Percentiles rank a stretch among this genome's conserved stretches.
These are phyloP conservation scores for Micromussa lordhowensis DNA, from an alignment of 92 coral and sea anemone species.

Conservation along the genomic window DNA sequence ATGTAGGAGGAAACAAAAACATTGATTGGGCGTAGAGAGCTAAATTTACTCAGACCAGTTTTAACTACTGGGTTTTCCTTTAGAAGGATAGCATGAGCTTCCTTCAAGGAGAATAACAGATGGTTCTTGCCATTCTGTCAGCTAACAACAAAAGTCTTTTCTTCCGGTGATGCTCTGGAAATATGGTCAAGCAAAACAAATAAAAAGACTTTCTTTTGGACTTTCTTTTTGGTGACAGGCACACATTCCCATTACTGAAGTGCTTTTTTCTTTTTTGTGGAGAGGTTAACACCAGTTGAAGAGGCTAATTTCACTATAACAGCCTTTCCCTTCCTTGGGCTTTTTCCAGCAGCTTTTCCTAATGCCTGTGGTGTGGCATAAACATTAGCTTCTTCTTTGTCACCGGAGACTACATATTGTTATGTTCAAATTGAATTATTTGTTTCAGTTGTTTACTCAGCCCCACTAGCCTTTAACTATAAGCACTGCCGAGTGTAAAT, in stretches of 20 bases:
- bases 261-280: constrained; percentile 30
- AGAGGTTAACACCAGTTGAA: constrained; percentile 26
- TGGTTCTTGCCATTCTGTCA: constrained; percentile 61
- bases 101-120: constrained; percentile 62
- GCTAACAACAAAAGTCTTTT: constrained; percentile 59
- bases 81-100: constrained; percentile 62
- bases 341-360: no score
- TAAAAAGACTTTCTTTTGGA: constrained; percentile 52
- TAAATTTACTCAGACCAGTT: constrained; percentile 53
- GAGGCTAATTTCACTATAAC: constrained; percentile 57
- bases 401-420: constrained; percentile 4
- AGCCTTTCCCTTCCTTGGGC: constrained; percentile 73
- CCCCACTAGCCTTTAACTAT: no score
- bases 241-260: constrained; percentile 24
- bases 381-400: neutral
- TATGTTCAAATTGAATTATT: no score
- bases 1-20: constrained; percentile 56
- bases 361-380: constrained; percentile 67
- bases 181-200: constrained; percentile 39
- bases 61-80: constrained; percentile 53
- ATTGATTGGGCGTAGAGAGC: constrained; percentile 63
- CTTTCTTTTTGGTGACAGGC: constrained; percentile 54
- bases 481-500: no score
- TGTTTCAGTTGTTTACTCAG: no score
- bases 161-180: constrained; percentile 61